Base-by-base conservation (phyloP, 2,888 invertebrate genomes). In the Calameuta pallipes region DNA sequence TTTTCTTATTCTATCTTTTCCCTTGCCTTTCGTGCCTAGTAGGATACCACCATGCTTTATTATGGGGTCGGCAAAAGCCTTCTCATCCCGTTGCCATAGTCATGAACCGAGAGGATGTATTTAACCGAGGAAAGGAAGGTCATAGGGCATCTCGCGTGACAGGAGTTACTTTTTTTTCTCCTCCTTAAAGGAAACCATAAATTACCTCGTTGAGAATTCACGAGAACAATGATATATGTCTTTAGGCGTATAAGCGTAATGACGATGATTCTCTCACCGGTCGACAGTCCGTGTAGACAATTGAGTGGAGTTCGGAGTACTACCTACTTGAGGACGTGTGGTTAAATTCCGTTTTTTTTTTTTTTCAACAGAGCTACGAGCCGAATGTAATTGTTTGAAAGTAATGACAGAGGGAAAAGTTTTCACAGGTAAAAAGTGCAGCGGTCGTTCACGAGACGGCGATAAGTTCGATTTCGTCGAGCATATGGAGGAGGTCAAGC, bases 311-410 rank as follows among this genome's bases (percentile, higher is more conserved):
- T 23, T 56, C 36, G 36, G 12, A 36, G 36, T 36, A 36, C 12
- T 36, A 0, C 36, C 36, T 23, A 41, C 41, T 41, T 6, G 80
- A 37, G 79, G 81, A 80, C 79, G 81, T 82, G 84, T 87, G 86
- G 85, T 87, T 87, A 85, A 86, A 86, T 83, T 82, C 82, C 80
- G 78, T 80, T 82, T 82, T 85, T 84, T 80, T 75, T 81, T 75
- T 81, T 82, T 77, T 80, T 78, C 76, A 79, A 78, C 76, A 80
- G 73, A 75, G 34, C 77, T 81, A 77, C 73, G 56, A 15, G 23
- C 9, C 23, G 6, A 56, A 56, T n/a, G n/a, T 23, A 56, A 56
- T 23, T 56, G 9, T 23, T 56, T 23, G 9, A 23, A 56, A 56
- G 56, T 56, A 79, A 76, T 68, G 70, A 1, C 37, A 31, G 36